Evolutionary conservation across 2,797 vertebrate genomes (phyloP), one percentile per base, ranked within the genome.

Genomic region (Silurus aristotelis): DNA sequence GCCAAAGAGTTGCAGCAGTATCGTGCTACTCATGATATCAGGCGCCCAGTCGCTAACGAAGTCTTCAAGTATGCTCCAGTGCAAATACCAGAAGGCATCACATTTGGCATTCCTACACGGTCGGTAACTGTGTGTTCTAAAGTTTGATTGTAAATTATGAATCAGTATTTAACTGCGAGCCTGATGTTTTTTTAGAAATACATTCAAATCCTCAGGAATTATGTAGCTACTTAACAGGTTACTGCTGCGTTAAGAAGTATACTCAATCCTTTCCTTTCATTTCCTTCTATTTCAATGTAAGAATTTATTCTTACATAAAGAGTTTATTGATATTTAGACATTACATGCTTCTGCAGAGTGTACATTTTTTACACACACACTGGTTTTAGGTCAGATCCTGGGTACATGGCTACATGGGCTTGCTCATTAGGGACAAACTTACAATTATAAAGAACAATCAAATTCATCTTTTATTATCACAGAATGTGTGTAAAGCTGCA

Each of bases 1-100:
- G 92, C 95, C 56, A 90, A 52, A 0, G 95, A 97, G 73, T 94
- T 93, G 15, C 82, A 94, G 55, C 92, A 94, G 0, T 96, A 94
- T 91, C 94, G 93, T 6, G 92, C 91, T 78, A 89, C 90, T 46
- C 95, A 91, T 0, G 92, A 96, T 85, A 63, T 91, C 48, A 91
- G 84, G 20, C 92, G 76, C 66, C 84, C 81, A 9, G 7, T 68
- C 6, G 77, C 72, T 8, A 31, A 64, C 87, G 87, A 70, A 76
- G 66, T 55, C 15, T 64, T 64, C 13, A 81, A 67, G 13, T 76
- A 90, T 60, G 61, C 90, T 0, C 86, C 87, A 0, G 83, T 90
- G 6, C 76, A 83, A 64, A 0, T 89, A 0, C 95, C 94, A n/a
- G 82, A 91, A 0, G 92, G 93, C 66, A 89, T 93, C 76, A 95